These are phyloP conservation scores for Elmis aenea DNA, from an alignment of 2,888 invertebrate genomes.

Conservation along the genomic window DNA sequence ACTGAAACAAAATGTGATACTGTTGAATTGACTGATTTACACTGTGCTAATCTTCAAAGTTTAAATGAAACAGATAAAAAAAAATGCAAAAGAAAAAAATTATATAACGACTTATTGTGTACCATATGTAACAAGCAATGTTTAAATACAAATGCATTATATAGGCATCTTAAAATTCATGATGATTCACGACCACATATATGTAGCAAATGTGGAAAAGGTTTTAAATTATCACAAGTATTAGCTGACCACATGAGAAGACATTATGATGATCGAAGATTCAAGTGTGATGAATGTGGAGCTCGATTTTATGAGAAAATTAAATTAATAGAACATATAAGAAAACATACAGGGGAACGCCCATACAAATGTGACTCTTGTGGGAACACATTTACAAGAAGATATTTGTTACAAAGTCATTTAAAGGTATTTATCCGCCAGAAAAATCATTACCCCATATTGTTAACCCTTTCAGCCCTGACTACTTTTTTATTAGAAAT, in stretches of 20 bases:
- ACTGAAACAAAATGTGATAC: constrained; percentile 4
- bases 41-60: not conserved
- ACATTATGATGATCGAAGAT: constrained; percentile 24
- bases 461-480: no score
- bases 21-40: not conserved
- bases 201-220: constrained; percentile 23
- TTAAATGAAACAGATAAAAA: constrained; percentile 2
- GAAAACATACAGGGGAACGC: constrained; percentile 29
- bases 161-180: constrained; percentile 10
- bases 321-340: constrained; percentile 26
- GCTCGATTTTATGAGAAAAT: constrained; percentile 28
- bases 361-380: constrained; percentile 29
- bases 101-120: constrained; percentile 8
- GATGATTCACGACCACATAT: constrained; percentile 18
- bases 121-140: constrained; percentile 8
- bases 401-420: constrained; percentile 12
- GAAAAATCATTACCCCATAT: constrained; percentile 10
- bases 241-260: constrained; percentile 23
- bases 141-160: constrained; percentile 7
- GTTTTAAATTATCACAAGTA: constrained; percentile 23
- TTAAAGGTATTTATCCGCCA: constrained; percentile 17
- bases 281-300: constrained; percentile 24
- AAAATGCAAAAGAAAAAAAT: constrained; percentile 11
- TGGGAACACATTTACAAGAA: constrained; percentile 27
- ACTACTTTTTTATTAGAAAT: no score